Evolutionary conservation across 2,113 vertebrate species (phyloP), one percentile per base, ranked within the genome.

Genomic region (Tautogolabrus adspersus): DNA sequence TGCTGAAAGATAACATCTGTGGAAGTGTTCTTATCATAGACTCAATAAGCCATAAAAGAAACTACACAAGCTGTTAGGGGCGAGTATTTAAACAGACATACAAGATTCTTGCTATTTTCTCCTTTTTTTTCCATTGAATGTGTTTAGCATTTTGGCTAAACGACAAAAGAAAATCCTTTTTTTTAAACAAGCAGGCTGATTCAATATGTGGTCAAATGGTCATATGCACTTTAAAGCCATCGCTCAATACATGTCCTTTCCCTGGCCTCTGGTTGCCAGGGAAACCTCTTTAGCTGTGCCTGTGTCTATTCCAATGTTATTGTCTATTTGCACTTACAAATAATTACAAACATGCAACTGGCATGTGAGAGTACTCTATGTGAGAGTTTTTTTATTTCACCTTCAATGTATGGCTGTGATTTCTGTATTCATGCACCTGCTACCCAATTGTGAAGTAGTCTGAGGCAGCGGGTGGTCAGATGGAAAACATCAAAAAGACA

Each of bases 201-300:
- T 59, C 38, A 63, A 22, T 34, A 16, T 51, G 26, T 38, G 9
- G 66, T 76, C 60, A 63, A 66, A 74, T 60, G 61, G 51, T 66
- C 46, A 40, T 6, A n/a, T 26, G 22, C 63, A 60, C 51, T 42
- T 57, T 74, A 84, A 79, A 26, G 34, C 73, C 52, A 42, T 58
- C 38, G 60, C 85, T 89, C 71, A 47, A 65, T 79, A 77, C 61
- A 10, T 65, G 63, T 64, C 58, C 47, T 72, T 78, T 58, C 71
- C 26, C 63, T 81, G 78, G 77, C 59, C 73, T 79, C 21, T 75
- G 30, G 91, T 93, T 90, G 26, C 91, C 90, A 90, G 47, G 88
- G 92, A 87, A 91, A 93, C 91, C 64, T 67, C 57, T n/a, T 59
- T 37, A 13, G 59, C 75, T 76, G 10, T 52, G 11, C 62, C 42